Evolutionary conservation across 2,113 vertebrate genomes (phyloP), one percentile per base, ranked within the genome.

Genomic region (Dissostichus mawsoni): DNA sequence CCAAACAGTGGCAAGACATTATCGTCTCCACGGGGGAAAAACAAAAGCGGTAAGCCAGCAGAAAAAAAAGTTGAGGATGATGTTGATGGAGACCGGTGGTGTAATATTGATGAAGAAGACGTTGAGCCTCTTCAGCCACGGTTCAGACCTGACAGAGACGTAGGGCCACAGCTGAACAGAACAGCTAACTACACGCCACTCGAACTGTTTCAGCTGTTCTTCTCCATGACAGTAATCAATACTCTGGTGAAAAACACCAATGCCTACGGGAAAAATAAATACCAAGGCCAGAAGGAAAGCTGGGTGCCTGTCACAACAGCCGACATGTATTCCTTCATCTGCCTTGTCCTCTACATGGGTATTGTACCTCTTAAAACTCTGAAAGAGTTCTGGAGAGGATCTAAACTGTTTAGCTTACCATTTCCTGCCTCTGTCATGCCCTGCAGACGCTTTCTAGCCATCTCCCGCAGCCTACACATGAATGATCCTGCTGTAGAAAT

Each of bases 301-400:
- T 90, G 84, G 82, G 66, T 74, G 11, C 61, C 78, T 0, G 84
- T 89, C 50, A 87, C 77, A 2, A 4, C 33, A 7, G 86, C 78
- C 3, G 91, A 92, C 4, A 91, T 92, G 91, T 82, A 91, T 51
- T 90, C 91, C 12, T 88, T 76, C 64, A 41, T 92, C 48, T 50
- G 55, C 36, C 84, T 92, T 0, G 89, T 92, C 59, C 82, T 92
- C 73, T 92, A 92, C 68, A 89, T 92, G 89, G 91, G 89, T 0
- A 23, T 91, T 0, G 91, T 72, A 0, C 89, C 89, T 0, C 79
- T 92, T 0, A 92, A 92, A 59, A 84, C 88, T 9, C 70, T 92
- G 9, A 83, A 44, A 17, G 91, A 92, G 1, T 91, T 80, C 61
- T 90, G 91, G 91, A 89, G 74, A 65, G 82, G 84, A 41, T 74